These are phyloP conservation scores for Xestoiulus laeticollis DNA, from an alignment of 2,888 invertebrate genomes.

Conservation along the genomic window DNA sequence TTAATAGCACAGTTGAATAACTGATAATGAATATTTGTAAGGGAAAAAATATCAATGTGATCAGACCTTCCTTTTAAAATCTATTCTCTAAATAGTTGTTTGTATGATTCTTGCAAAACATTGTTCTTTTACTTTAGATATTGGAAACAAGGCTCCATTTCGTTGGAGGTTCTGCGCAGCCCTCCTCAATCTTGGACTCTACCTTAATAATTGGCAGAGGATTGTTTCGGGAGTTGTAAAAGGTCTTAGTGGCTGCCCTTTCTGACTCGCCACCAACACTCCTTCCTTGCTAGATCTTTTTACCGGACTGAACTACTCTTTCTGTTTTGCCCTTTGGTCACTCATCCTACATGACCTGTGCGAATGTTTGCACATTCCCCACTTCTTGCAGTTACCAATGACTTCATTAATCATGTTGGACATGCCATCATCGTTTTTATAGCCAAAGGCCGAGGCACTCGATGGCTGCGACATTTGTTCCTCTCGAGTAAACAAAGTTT, in stretches of 20 bases:
- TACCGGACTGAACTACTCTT: slow-evolving; percentile 23
- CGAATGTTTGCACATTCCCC: slow-evolving; percentile 28
- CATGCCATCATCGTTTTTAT: slow-evolving; percentile 37
- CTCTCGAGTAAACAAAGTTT: background rate
- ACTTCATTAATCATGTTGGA: slow-evolving; percentile 37
- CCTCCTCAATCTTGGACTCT: slow-evolving; percentile 41
- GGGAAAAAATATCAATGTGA: too few relatives aligned
- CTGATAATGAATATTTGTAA: too few relatives aligned
- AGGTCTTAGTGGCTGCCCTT: slow-evolving; percentile 27
- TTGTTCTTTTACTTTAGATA: slow-evolving; percentile 41
- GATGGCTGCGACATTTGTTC: background rate
- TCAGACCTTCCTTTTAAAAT: too few relatives aligned
- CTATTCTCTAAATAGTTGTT: background rate
- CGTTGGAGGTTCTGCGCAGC: slow-evolving; percentile 42
- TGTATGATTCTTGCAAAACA: slow-evolving; percentile 46
- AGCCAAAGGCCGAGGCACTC: background rate
- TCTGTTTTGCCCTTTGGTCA: slow-evolving; percentile 43
- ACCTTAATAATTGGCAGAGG: slow-evolving; percentile 42
- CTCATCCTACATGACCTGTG: slow-evolving; percentile 36
- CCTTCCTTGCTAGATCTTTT: slow-evolving; percentile 45
- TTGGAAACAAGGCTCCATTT: slow-evolving; percentile 40
- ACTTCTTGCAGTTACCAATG: slow-evolving; percentile 23
- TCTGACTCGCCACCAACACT: slow-evolving; percentile 40
- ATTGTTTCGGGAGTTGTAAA: slow-evolving; percentile 11
- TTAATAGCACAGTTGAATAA: too few relatives aligned